These are phyloP conservation scores for Anticlea derivata DNA, from an alignment of 2,888 invertebrate genomes.

Conservation along the genomic window DNA sequence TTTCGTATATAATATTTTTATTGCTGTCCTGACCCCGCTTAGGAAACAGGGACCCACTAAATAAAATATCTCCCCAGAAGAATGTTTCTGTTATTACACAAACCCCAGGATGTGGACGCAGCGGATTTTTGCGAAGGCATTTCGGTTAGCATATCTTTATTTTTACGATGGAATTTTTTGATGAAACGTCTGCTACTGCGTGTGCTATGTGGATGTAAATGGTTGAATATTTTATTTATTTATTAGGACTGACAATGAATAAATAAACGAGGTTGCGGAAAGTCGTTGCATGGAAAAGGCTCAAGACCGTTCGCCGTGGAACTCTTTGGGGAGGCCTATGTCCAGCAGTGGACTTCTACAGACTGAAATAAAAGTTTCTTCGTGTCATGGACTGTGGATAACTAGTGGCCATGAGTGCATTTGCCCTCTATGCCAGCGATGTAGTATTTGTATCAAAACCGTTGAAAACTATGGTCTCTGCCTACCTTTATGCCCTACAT, in stretches of 20 bases:
- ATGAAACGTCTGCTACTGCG: constrained; percentile 16
- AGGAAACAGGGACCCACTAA: constrained; percentile 67
- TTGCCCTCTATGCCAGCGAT: no score
- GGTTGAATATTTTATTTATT: not conserved
- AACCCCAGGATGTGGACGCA: constrained; percentile 26
- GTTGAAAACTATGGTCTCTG: no score
- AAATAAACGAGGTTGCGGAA: no score
- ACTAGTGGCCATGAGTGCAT: no score
- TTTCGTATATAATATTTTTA: constrained; percentile 74
- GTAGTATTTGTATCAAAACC: not conserved
- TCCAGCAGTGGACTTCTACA: no score
- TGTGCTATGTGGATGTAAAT: constrained; percentile 1
- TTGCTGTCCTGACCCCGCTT: constrained; percentile 61
- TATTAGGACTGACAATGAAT: not conserved
- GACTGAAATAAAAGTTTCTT: no score
- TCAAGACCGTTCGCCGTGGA: no score
- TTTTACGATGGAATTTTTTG: constrained; percentile 23
- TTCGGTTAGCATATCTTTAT: constrained; percentile 18
- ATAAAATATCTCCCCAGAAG: constrained; percentile 72
- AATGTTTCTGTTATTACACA: constrained; percentile 52
- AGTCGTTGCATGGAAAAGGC: no score
- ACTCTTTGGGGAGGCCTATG: no score
- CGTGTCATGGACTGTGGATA: no score
- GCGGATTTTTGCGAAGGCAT: constrained; percentile 19
- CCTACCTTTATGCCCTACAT: no score